Percentiles rank a stretch among this genome's conserved stretches.
These are phyloP conservation scores for Etheostoma nigrum DNA, from an alignment of 2,797 vertebrate genomes.

Conservation along the genomic window DNA sequence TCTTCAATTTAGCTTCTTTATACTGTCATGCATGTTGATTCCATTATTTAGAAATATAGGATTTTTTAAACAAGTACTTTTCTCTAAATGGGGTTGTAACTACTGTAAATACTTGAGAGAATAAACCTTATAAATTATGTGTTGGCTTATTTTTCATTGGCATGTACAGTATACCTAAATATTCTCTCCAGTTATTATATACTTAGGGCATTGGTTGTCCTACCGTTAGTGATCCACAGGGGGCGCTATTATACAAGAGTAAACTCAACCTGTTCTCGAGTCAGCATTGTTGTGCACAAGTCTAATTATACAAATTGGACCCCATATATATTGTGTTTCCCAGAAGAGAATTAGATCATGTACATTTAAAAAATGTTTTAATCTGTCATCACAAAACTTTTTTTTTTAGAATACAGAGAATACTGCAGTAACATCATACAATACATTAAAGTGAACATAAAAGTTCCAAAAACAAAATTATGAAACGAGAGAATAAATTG, in stretches of 20 bases:
- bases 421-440: not conserved
- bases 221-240: constrained; percentile 5
- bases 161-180: not conserved
- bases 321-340: not conserved
- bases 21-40: not conserved
- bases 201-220: not conserved
- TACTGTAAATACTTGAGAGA: constrained; percentile 30
- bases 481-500: no score
- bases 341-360: fast-evolving
- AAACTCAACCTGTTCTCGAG: not conserved
- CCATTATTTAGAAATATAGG: not conserved
- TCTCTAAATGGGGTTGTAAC: no score
- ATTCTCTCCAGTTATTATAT: not conserved
- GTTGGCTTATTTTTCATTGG: not conserved
- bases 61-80: not conserved
- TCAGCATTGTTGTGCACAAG: not conserved
- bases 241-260: constrained; percentile 29
- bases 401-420: not conserved
- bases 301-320: not conserved
- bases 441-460: not conserved
- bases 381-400: not conserved
- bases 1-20: not conserved
- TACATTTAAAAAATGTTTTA: not conserved
- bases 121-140: not conserved
- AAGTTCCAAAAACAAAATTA: not conserved